phyloP scores from a whole-genome alignment of 2,113 vertebrate species.

The Tachysurus fulvidraco region DNA sequence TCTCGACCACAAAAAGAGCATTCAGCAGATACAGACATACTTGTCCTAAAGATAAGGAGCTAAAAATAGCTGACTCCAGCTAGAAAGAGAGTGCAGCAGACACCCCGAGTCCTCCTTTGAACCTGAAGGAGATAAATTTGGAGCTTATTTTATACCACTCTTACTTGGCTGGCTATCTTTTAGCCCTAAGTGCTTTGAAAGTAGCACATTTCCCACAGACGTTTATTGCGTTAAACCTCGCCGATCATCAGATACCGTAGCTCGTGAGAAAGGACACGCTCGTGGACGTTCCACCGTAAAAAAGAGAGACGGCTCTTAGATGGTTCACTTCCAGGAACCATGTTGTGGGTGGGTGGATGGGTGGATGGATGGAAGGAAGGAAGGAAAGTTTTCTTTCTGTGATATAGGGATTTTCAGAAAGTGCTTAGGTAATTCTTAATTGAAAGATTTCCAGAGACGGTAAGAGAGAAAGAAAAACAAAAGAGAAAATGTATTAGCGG shows the following conservation, averaged over 20 bases:
- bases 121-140: slow-evolving; percentile 16
- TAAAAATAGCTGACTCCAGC: slow-evolving; percentile 3
- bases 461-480: too few species aligned
- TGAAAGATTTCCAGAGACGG: too few species aligned
- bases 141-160: background rate
- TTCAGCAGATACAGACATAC: slow-evolving; percentile 11
- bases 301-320: background rate
- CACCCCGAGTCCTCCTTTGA: slow-evolving; percentile 16
- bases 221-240: background rate
- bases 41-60: slow-evolving; percentile 7
- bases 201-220: background rate
- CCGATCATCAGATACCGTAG: background rate
- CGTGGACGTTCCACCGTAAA: background rate
- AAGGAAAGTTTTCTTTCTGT: background rate
- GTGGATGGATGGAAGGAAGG: too few species aligned
- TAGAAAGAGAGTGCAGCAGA: background rate
- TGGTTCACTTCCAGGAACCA: background rate
- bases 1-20: background rate
- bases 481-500: too few species aligned
- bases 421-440: background rate
- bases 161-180: slow-evolving; percentile 1
- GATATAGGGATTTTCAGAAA: background rate
- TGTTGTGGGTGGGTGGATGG: too few species aligned
- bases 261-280: background rate
- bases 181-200: background rate